Conservation (phyloP, 64 coral and sea anemone genomes). For the Anthopleura sola region DNA sequence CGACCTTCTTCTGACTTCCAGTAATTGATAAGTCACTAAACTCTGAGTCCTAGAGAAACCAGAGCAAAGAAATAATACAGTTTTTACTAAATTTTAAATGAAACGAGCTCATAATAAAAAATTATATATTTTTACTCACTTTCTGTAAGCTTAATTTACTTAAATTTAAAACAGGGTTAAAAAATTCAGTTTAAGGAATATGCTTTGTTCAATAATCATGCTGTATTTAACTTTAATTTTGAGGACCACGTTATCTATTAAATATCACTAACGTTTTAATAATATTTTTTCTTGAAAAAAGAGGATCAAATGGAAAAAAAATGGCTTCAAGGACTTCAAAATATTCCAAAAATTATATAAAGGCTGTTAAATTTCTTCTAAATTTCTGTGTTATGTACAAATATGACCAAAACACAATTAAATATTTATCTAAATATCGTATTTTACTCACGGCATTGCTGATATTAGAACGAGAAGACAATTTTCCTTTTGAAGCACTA, state of each 20-base stretch:
- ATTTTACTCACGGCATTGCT: not conserved
- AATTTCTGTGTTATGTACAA: not conserved
- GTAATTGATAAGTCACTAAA: slow-evolving; percentile 64
- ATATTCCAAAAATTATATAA: not conserved
- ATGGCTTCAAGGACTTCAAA: not conserved
- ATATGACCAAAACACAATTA: not conserved
- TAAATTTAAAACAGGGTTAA: no score
- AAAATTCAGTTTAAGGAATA: no score
- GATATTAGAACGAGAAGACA: not conserved
- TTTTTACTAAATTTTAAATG: not conserved
- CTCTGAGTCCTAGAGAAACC: slow-evolving; percentile 54
- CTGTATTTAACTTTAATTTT: no score
- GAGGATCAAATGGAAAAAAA: no score
- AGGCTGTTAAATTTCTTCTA: not conserved
- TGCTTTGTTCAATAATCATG: no score
- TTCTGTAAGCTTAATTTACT: no score
- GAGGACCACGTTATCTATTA: no score
- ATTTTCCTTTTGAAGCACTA: not conserved
- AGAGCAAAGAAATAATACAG: not conserved
- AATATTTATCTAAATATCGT: not conserved
- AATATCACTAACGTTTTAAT: no score
- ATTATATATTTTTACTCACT: no score
- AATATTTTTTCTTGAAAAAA: not conserved
- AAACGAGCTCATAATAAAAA: not conserved
- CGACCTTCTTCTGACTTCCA: slow-evolving; percentile 43